A percentile compares a stretch with the other conserved stretches of the same genome.
Conservation (phyloP, 2,113 vertebrate species). For the Equus przewalskii region DNA sequence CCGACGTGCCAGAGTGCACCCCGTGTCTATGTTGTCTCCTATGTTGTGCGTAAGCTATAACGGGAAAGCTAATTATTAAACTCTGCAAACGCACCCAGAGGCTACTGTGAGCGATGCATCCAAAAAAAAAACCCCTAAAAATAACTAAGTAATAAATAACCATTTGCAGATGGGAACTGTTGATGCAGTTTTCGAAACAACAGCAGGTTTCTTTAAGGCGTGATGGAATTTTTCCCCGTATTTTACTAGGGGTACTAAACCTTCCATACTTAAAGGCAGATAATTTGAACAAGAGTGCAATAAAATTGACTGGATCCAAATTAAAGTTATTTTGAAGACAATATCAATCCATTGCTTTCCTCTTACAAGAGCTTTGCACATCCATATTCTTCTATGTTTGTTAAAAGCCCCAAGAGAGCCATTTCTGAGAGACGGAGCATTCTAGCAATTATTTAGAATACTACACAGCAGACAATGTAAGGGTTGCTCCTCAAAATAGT, state of each 20-base stretch:
- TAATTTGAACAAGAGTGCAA: constrained; percentile 63
- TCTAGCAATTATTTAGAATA: constrained; percentile 62
- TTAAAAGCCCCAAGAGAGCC: constrained; percentile 6
- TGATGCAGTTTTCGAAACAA: constrained; percentile 72
- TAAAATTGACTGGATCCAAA: constrained; percentile 65
- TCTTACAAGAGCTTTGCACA: constrained; percentile 41
- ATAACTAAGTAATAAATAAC: constrained; percentile 83
- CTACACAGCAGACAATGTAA: constrained; percentile 9
- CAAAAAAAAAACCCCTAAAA: constrained; percentile 79
- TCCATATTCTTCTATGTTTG: background rate
- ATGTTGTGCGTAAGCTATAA: constrained; percentile 75
- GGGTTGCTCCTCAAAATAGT: constrained; percentile 63
- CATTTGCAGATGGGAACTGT: constrained; percentile 80
- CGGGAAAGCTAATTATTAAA: constrained; percentile 79
- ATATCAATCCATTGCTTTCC: constrained; percentile 42
- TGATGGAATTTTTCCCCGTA: constrained; percentile 22
- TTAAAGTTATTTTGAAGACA: constrained; percentile 77
- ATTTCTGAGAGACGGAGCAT: constrained; percentile 62
- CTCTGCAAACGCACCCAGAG: constrained; percentile 75
- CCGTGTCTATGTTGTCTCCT: constrained; percentile 77
- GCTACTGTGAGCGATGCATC: constrained; percentile 76
- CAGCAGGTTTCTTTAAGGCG: constrained; percentile 72
- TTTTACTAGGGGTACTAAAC: constrained; percentile 58
- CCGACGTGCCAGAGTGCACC: constrained; percentile 38
- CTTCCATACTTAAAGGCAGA: constrained; percentile 50